Base-by-base conservation (phyloP, 2,797 vertebrate genomes). In the Hirundo rustica region DNA sequence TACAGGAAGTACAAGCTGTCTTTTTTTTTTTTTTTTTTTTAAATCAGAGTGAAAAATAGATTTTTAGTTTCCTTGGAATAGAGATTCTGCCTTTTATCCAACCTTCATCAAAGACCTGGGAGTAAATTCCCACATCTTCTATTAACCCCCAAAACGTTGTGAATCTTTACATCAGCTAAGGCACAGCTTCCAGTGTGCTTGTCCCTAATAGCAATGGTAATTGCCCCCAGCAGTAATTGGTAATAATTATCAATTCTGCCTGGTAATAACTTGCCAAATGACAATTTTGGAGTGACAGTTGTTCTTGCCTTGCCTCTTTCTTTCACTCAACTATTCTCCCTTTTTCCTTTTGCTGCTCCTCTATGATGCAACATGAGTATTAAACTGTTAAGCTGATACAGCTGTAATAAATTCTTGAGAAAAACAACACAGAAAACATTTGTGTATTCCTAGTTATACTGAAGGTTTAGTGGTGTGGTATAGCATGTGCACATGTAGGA, bases 71-170 rank as follows among this genome's bases (percentile, higher is more conserved):
- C 29, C 42, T 62, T 23, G 34, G 14, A 90, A 44, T 26, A 15
- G 47, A 68, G 84, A 68, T 65, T 79, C n/a, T 90, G 62, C 38
- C 36, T 75, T 72, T 87, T 40, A 66, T 82, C 29, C 44, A 81
- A 27, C 13, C 29, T 85, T 85, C 89, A 36, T 66, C 25, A 64
- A 91, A 80, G 57, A 71, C 19, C 5, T 16, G 47, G 38, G 34
- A 90, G 10, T 62, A 66, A 85, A 84, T 70, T 84, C 73, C 30
- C 4, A 0, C 36, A 5, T 75, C 8, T 66, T 86, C 21, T 51
- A 6, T 70, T 92, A 88, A 93, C 54, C n/a, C 85, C 16, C 38
- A 3, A 90, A 92, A 11, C 0, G 0, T 47, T 66, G 25, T 61
- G n/a, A 77, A 61, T 61, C 36, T 92, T 78, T 34, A 32, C 7